Conservation (phyloP, 2,888 invertebrate genomes). For the Agrypnus murinus region DNA sequence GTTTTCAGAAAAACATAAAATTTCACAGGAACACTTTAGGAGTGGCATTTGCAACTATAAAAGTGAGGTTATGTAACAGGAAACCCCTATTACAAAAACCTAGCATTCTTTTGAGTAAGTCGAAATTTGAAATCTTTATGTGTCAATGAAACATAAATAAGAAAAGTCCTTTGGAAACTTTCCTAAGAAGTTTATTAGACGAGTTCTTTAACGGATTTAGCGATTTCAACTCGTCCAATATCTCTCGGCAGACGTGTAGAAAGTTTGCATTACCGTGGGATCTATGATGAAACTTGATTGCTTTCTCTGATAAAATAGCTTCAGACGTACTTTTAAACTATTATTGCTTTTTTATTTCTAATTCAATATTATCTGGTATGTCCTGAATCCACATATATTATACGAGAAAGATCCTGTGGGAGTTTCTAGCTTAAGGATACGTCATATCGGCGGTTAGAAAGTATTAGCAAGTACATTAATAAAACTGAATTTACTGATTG, state of each 20-base stretch:
- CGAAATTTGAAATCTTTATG: conserved; percentile 3
- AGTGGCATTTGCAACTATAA: too few species aligned
- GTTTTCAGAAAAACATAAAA: too few species aligned
- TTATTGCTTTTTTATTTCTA: neutral
- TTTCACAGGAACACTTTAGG: too few species aligned
- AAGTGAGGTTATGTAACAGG: too few species aligned
- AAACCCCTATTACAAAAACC: too few species aligned
- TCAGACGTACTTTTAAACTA: neutral
- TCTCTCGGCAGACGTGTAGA: conserved; percentile 9
- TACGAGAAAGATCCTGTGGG: too few species aligned
- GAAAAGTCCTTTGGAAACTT: conserved; percentile 2
- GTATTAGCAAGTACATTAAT: too few species aligned
- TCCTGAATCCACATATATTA: too few species aligned
- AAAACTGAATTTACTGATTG: too few species aligned
- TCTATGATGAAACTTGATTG: conserved; percentile 13
- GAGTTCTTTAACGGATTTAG: conserved; percentile 19
- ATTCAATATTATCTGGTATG: conserved; percentile 1
- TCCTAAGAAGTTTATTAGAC: conserved; percentile 10
- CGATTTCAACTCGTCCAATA: conserved; percentile 16
- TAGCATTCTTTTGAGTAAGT: neutral
- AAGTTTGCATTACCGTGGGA: conserved; percentile 3
- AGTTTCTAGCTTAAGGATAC: too few species aligned
- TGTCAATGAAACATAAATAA: conserved; percentile 19
- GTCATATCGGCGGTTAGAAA: too few species aligned
- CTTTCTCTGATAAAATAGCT: conserved; percentile 4